These are phyloP conservation scores for Pteronotus mesoamericanus DNA, from an alignment of 2,797 vertebrate genomes.

Conservation along the genomic window DNA sequence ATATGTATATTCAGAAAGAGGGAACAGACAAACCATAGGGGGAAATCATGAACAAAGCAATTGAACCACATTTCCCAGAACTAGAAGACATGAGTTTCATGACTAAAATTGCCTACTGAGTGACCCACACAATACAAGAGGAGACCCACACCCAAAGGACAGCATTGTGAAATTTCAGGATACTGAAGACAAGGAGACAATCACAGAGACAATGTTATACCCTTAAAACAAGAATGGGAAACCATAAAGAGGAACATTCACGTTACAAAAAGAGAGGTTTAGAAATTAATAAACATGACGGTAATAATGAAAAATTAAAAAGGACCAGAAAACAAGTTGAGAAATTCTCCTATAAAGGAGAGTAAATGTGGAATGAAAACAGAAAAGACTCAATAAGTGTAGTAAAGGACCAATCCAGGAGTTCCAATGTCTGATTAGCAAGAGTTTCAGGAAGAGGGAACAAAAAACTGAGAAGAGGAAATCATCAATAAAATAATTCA, in stretches of 20 bases:
- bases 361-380: not conserved
- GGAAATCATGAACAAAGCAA: not conserved
- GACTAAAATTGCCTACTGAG: not conserved
- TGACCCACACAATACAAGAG: not conserved
- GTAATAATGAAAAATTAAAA: not conserved
- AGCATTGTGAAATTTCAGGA: not conserved
- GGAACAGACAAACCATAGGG: not conserved
- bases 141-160: not conserved
- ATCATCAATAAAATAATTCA: conserved; percentile 26
- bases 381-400: not conserved
- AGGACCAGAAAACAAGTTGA: not conserved
- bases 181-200: not conserved
- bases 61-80: conserved; percentile 23
- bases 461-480: conserved; percentile 32
- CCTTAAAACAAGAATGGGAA: not conserved
- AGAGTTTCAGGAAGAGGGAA: not conserved
- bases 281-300: not conserved
- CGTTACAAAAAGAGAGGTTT: not conserved
- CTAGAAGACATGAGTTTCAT: conserved; percentile 10
- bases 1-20: not conserved
- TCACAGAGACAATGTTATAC: not conserved
- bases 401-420: not conserved
- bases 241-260: not conserved
- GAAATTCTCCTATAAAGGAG: not conserved
- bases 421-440: not conserved